Percentiles rank a stretch among this genome's conserved stretches.
Conservation (phyloP, 2,888 invertebrate species). For the Parapristionchus giblindavisi region DNA sequence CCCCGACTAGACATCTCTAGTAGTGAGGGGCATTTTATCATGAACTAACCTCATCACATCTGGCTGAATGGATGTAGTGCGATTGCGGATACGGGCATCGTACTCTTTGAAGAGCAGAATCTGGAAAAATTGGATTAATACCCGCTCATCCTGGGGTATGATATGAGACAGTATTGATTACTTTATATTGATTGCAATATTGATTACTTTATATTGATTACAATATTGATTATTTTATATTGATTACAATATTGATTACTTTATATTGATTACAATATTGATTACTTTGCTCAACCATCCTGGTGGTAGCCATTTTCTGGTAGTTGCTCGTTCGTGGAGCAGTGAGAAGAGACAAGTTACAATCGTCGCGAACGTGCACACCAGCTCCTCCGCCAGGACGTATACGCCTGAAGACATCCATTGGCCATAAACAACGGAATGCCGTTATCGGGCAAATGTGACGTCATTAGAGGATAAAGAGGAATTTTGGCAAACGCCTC, state of each 20-base stretch:
- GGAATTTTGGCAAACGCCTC: too few species aligned
- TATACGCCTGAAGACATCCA: constrained; percentile 14
- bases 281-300: not conserved
- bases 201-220: too few species aligned
- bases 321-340: constrained; percentile 30
- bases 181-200: too few species aligned
- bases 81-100: not conserved
- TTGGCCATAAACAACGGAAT: too few species aligned
- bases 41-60: not conserved
- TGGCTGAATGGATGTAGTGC: constrained; percentile 17
- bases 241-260: too few species aligned
- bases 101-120: constrained; percentile 11
- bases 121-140: not conserved
- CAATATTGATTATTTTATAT: too few species aligned
- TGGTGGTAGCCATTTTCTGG: constrained; percentile 11
- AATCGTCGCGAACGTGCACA: constrained; percentile 22
- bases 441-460: too few species aligned
- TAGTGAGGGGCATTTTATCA: too few species aligned
- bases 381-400: constrained; percentile 15
- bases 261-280: too few species aligned
- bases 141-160: not conserved
- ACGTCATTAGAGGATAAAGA: too few species aligned
- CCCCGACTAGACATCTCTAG: too few species aligned
- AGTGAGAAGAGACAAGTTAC: constrained; percentile 26
- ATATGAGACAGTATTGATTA: too few species aligned